These are phyloP conservation scores for Cephus sareptanus DNA, from an alignment of 2,888 invertebrate genomes.

Conservation along the genomic window DNA sequence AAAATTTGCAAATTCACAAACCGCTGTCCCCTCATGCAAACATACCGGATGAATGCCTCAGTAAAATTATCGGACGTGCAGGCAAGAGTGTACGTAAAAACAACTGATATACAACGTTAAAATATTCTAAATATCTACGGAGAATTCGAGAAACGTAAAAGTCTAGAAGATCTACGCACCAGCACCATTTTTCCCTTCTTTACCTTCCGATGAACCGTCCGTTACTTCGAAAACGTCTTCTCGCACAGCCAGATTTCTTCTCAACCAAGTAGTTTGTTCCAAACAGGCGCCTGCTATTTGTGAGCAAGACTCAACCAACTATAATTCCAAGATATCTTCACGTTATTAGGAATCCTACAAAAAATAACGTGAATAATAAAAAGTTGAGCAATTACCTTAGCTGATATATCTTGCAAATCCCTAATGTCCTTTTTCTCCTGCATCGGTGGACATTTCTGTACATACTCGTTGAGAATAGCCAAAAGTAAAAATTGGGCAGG, in stretches of 20 bases:
- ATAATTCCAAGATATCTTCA: constrained; percentile 18
- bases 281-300: constrained; percentile 90
- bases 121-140: background rate
- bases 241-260: constrained; percentile 83
- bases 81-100: background rate
- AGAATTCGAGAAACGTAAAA: background rate
- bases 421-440: constrained; percentile 84
- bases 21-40: background rate
- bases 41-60: background rate
- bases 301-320: constrained; percentile 83
- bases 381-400: constrained; percentile 67
- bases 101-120: background rate
- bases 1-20: background rate
- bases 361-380: constrained; percentile 4
- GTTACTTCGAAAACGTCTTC: constrained; percentile 71
- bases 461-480: constrained; percentile 84
- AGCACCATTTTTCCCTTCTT: constrained; percentile 54
- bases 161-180: constrained; percentile 39
- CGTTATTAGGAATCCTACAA: background rate
- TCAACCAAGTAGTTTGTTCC: constrained; percentile 90
- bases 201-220: constrained; percentile 60
- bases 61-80: background rate
- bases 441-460: constrained; percentile 81
- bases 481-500: constrained; percentile 84
- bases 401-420: constrained; percentile 81